Percentiles rank a stretch among this genome's conserved stretches.
phyloP scores from a whole-genome alignment of 2,888 invertebrate species.

The Sialis lutaria region DNA sequence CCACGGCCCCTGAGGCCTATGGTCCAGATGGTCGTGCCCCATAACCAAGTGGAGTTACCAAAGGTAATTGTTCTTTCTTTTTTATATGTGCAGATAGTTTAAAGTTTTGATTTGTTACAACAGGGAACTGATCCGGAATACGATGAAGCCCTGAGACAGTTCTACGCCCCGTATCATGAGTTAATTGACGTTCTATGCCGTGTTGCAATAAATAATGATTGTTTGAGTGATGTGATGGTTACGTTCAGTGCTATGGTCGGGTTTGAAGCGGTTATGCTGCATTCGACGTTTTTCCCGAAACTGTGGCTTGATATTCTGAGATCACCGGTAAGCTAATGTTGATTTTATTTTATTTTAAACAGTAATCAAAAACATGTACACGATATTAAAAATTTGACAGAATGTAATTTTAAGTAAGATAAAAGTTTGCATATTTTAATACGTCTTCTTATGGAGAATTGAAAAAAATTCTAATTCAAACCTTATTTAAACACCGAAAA shows the following conservation, averaged over 20 bases:
- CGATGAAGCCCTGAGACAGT: constrained; percentile 54
- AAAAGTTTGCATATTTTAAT: too few species aligned
- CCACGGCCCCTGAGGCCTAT: constrained; percentile 60
- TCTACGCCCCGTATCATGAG: constrained; percentile 77
- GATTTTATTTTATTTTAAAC: neutral
- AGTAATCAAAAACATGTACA: constrained; percentile 3
- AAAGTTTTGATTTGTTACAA: constrained; percentile 8
- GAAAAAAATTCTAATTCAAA: too few species aligned
- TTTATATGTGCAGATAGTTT: neutral
- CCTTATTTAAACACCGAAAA: too few species aligned
- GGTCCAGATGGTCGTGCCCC: constrained; percentile 72
- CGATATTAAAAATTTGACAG: too few species aligned
- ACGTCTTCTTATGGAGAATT: too few species aligned
- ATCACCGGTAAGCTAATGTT: constrained; percentile 37
- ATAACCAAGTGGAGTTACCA: constrained; percentile 50
- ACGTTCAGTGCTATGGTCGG: constrained; percentile 79
- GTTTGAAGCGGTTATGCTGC: constrained; percentile 75
- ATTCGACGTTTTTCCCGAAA: constrained; percentile 77
- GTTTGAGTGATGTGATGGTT: constrained; percentile 70
- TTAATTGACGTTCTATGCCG: constrained; percentile 76
- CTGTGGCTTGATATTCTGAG: constrained; percentile 82
- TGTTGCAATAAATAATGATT: constrained; percentile 75
- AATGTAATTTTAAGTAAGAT: too few species aligned
- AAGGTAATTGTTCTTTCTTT: constrained; percentile 27
- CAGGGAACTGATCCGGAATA: constrained; percentile 61